phyloP scores from a whole-genome alignment of 1,140 invertebrate genomes.

The Physella acuta region DNA sequence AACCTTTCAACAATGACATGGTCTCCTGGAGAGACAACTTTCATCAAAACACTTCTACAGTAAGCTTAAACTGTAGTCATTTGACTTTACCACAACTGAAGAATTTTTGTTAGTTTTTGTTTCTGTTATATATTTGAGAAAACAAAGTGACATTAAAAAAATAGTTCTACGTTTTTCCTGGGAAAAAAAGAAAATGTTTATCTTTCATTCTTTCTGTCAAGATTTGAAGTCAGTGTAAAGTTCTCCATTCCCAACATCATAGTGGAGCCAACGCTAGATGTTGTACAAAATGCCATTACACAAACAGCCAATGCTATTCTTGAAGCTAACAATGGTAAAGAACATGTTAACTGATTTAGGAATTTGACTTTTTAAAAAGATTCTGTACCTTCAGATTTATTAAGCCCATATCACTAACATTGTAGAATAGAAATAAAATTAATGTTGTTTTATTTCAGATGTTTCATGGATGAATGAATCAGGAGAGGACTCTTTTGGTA shows the following conservation, averaged over 20 bases:
- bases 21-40: slow-evolving; percentile 43
- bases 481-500: slow-evolving; percentile 46
- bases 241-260: slow-evolving; percentile 58
- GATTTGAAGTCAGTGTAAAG: slow-evolving; percentile 56
- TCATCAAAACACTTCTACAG: slow-evolving; percentile 50
- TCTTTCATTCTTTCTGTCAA: slow-evolving; percentile 29
- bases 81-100: too few species aligned
- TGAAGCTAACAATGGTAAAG: slow-evolving; percentile 51
- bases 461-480: slow-evolving; percentile 45
- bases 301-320: slow-evolving; percentile 49
- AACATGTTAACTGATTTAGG: too few species aligned
- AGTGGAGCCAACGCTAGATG: slow-evolving; percentile 52
- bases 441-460: slow-evolving; percentile 46
- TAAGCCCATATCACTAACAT: too few species aligned
- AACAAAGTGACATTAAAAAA: too few species aligned
- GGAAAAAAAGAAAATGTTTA: neutral
- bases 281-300: slow-evolving; percentile 50
- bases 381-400: too few species aligned
- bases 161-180: too few species aligned
- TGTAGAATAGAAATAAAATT: too few species aligned
- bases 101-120: too few species aligned
- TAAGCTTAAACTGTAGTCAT: too few species aligned
- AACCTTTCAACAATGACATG: slow-evolving; percentile 53
- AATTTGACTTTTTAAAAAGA: neutral
- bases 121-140: too few species aligned